Evolutionary conservation across 2,797 vertebrate genomes (phyloP).

Genomic region (Clarias laeviceps): DNA sequence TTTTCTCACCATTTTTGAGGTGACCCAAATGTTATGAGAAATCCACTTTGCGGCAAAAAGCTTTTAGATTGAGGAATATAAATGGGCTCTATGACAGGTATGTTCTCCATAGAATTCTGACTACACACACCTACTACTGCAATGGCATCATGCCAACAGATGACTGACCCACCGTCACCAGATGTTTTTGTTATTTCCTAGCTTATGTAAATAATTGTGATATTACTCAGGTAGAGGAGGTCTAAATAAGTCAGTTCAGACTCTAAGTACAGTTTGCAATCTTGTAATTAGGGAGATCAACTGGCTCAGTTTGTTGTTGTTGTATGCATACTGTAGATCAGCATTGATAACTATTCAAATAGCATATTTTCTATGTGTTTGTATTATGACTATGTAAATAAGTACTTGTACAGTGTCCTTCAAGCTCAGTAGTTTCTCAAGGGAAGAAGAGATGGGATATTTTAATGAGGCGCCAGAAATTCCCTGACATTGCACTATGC

Average conservation of each 20-base stretch:
- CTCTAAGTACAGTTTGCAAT: neutral
- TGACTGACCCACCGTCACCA: conserved; percentile 33
- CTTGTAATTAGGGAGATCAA: neutral
- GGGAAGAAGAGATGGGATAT: conserved; percentile 26
- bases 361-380: conserved; percentile 1
- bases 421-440: conserved; percentile 21
- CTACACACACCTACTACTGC: conserved; percentile 36
- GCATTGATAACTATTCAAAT: conserved; percentile 12
- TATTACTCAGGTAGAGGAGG: neutral
- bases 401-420: conserved; percentile 34
- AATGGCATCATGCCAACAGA: neutral
- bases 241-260: conserved; percentile 11
- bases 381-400: conserved; percentile 14
- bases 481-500: conserved; percentile 45
- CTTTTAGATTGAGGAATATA: conserved; percentile 63
- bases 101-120: conserved; percentile 50
- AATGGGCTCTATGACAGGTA: conserved; percentile 69
- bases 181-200: conserved; percentile 27
- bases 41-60: conserved; percentile 62
- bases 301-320: neutral
- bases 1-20: conserved; percentile 52
- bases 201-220: conserved; percentile 30
- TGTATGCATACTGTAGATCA: neutral
- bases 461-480: conserved; percentile 38
- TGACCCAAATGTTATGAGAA: conserved; percentile 65